Conservation (phyloP, 2,113 vertebrate genomes). For the Alces alces region DNA sequence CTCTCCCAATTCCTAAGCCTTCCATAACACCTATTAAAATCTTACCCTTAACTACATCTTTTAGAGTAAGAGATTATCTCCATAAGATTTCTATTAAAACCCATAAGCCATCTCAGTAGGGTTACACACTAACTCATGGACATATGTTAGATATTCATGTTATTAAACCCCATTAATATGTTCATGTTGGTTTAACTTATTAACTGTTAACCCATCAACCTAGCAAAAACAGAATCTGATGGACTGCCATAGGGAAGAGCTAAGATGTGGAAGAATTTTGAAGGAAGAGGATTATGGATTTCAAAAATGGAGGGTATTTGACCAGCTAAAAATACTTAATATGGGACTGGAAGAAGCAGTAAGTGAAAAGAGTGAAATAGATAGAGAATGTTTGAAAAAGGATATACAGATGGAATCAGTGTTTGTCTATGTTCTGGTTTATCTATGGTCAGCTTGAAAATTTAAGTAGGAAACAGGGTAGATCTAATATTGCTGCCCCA, state of each 20-base stretch:
- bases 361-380: background rate
- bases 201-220: background rate
- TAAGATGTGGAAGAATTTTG: background rate
- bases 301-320: background rate
- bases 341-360: background rate
- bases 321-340: background rate
- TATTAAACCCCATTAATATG: background rate
- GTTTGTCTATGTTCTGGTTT: background rate
- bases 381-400: background rate
- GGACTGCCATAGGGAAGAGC: background rate
- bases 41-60: background rate
- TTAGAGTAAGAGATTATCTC: background rate
- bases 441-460: background rate
- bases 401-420: background rate
- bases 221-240: background rate
- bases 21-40: slow-evolving; percentile 2
- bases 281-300: background rate
- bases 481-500: background rate
- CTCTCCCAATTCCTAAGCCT: background rate
- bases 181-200: background rate
- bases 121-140: background rate
- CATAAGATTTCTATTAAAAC: background rate
- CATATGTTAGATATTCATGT: background rate
- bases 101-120: background rate
- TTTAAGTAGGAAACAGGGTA: background rate